Percentiles rank a stretch among this genome's conserved stretches.
phyloP scores from a whole-genome alignment of 2,888 invertebrate genomes.

The Gryllus longicercus region DNA sequence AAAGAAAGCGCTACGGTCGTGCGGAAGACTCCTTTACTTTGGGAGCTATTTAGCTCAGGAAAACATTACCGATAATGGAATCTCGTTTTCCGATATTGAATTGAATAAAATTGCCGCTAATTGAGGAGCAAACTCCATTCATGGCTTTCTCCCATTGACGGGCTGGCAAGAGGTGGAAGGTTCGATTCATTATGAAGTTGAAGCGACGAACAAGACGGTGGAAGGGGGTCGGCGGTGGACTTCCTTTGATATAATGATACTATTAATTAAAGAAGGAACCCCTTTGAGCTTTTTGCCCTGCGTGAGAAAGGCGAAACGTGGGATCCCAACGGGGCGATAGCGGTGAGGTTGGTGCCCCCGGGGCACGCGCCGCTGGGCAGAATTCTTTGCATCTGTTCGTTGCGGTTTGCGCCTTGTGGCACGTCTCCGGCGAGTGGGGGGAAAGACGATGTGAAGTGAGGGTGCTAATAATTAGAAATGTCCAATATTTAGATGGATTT shows the following conservation, averaged over 20 bases:
- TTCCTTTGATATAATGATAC: neutral
- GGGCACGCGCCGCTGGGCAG: too few relatives aligned
- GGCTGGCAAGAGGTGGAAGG: neutral
- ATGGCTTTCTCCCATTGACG: neutral
- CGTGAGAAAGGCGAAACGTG: too few relatives aligned
- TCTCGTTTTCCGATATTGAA: neutral
- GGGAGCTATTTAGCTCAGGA: neutral
- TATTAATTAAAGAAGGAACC: neutral
- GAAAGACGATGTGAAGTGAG: too few relatives aligned
- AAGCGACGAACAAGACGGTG: neutral
- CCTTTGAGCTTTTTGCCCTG: too few relatives aligned
- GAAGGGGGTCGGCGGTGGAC: neutral
- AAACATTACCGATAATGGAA: constrained; percentile 11
- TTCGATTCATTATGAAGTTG: neutral
- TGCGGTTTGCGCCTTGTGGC: too few relatives aligned
- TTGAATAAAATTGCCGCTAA: constrained; percentile 2
- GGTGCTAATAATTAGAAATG: too few relatives aligned
- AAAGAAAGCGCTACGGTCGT: too few relatives aligned
- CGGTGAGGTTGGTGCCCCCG: too few relatives aligned
- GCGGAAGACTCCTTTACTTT: neutral
- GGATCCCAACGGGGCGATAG: too few relatives aligned
- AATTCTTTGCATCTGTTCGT: too few relatives aligned
- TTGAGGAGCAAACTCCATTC: neutral
- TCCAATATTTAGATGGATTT: too few relatives aligned
- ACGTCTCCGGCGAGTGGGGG: too few relatives aligned